Conservation (phyloP, 64 coral and sea anemone species). For the Exaiptasia diaphana region DNA sequence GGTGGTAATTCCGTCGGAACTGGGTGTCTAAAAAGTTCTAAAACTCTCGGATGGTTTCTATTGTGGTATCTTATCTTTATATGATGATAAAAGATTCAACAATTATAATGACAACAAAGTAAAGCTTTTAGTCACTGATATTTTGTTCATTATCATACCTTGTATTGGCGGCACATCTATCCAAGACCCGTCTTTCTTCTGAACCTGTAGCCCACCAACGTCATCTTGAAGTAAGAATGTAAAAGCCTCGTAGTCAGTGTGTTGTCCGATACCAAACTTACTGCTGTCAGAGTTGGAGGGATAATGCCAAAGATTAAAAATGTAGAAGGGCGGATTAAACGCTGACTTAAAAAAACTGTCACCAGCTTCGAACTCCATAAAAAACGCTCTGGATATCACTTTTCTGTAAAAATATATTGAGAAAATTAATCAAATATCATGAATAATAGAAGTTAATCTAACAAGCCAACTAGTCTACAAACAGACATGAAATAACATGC, state of each 20-base stretch:
- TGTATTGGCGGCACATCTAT: slow-evolving; percentile 55
- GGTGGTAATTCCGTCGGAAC: no score
- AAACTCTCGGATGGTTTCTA: no score
- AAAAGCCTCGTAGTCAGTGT: slow-evolving; percentile 68
- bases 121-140: no score
- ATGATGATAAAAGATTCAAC: no score
- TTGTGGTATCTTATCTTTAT: no score
- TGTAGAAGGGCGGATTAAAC: slow-evolving; percentile 34
- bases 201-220: slow-evolving; percentile 54
- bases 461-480: neutral
- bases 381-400: neutral
- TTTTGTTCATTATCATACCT: neutral
- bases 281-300: neutral
- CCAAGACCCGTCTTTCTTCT: slow-evolving; percentile 40
- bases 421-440: neutral
- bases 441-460: neutral
- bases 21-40: no score
- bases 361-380: neutral
- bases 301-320: slow-evolving; percentile 40
- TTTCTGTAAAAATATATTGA: neutral
- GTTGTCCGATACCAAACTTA: slow-evolving; percentile 39
- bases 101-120: no score
- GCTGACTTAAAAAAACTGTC: slow-evolving; percentile 15
- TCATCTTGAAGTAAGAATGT: slow-evolving; percentile 59
- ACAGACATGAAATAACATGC: no score